Evolutionary conservation across 2,797 vertebrate genomes (phyloP), one percentile per base, ranked within the genome.

Genomic region (Pyrocephalus nanus): DNA sequence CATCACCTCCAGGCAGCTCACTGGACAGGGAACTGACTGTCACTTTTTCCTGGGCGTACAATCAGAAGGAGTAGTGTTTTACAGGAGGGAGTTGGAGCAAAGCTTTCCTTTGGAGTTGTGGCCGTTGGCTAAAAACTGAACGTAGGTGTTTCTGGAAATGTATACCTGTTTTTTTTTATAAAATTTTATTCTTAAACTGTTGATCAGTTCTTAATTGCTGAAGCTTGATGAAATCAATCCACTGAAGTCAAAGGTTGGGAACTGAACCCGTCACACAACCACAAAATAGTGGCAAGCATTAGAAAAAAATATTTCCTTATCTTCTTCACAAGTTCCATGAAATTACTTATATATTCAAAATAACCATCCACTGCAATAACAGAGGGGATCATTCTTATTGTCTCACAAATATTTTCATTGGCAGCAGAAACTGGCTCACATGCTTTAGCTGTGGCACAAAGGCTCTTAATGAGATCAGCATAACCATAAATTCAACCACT

Each of bases 301-400:
- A 66, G n/a, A 83, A 85, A 64, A 82, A 70, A 20, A 7, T 51
- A 66, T 55, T 80, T 25, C 12, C 14, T 60, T 15, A 4, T 62
- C 27, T 88, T 73, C 47, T 86, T 89, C 64, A 38, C 29, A 71
- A 81, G 16, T 32, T 92, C 22, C 21, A 6, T 18, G 43, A 36
- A 73, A 58, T 70, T 27, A n/a, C 9, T 81, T 72, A 23, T 9
- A 16, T 73, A 57, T 92, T 94, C 48, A 70, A 82, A 92, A 67
- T 2, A 5, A 76, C 20, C 8, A 17, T 15, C 29, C 26, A n/a
- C 22, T 70, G 45, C n/a, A 82, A 16, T 47, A 85, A 69, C 8
- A 74, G 0, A 0, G 36, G 14, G 22, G 15, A 65, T 77, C 6
- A 2, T 77, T 74, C 71, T 79, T 0, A 0, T 43, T 58, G 36